A percentile compares a stretch with the other conserved stretches of the same genome.
Evolutionary conservation across 2,888 invertebrate species (phyloP).

Genomic region (Acronicta aceris): DNA sequence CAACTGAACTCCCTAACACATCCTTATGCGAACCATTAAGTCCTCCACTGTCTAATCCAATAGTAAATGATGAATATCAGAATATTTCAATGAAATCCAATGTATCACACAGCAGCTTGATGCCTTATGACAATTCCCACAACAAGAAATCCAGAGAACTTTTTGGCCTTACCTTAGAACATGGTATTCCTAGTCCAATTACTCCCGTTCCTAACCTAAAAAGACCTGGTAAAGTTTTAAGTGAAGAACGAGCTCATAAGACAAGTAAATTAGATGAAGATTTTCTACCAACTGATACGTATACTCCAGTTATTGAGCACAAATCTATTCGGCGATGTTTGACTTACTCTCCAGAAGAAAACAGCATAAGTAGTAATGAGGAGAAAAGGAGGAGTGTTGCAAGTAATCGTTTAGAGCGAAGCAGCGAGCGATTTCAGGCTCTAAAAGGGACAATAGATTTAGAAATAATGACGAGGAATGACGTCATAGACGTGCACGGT

Average conservation of each 20-base stretch:
- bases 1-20: slow-evolving; percentile 74
- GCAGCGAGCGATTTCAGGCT: slow-evolving; percentile 76
- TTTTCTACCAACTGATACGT: slow-evolving; percentile 73
- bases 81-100: slow-evolving; percentile 73
- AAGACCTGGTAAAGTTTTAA: slow-evolving; percentile 79
- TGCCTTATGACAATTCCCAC: slow-evolving; percentile 70
- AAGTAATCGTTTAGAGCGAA: slow-evolving; percentile 80
- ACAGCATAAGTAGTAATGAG: slow-evolving; percentile 85
- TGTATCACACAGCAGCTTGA: slow-evolving; percentile 82
- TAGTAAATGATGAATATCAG: slow-evolving; percentile 59
- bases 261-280: slow-evolving; percentile 88
- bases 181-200: slow-evolving; percentile 87
- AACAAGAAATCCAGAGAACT: slow-evolving; percentile 76
- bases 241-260: slow-evolving; percentile 83
- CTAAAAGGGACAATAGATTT: slow-evolving; percentile 90
- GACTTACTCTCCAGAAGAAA: slow-evolving; percentile 89
- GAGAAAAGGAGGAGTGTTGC: slow-evolving; percentile 88
- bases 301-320: slow-evolving; percentile 84
- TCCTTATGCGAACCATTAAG: slow-evolving; percentile 75
- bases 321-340: slow-evolving; percentile 88
- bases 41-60: slow-evolving; percentile 67
- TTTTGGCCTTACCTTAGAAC: slow-evolving; percentile 83
- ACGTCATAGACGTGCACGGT: slow-evolving; percentile 92
- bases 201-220: slow-evolving; percentile 82
- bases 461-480: slow-evolving; percentile 88